phyloP scores from a whole-genome alignment of 2,113 vertebrate species.

The Delphinus delphis region DNA sequence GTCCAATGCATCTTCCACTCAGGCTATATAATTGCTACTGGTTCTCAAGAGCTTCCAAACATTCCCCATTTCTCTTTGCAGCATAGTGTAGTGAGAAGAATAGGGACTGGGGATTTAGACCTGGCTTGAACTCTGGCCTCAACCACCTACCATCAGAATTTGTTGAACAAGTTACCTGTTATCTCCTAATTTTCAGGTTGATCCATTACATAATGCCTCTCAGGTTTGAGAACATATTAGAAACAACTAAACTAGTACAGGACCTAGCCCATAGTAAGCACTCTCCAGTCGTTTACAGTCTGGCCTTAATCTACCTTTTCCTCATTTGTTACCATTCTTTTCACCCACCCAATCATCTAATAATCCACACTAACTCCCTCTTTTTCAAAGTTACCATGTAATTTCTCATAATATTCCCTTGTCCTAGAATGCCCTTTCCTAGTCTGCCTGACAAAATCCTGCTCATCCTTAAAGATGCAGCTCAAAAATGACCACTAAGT shows the following conservation, averaged over 20 bases:
- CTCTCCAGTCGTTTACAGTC: neutral
- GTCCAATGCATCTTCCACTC: neutral
- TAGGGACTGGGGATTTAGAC: neutral
- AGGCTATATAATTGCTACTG: accelerated
- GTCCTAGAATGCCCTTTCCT: neutral
- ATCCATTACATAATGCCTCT: neutral
- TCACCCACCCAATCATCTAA: neutral
- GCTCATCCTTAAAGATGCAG: neutral
- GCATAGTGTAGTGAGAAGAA: neutral
- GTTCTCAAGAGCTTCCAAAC: neutral
- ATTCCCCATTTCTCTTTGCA: neutral
- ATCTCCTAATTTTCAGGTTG: neutral
- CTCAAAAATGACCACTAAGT: neutral
- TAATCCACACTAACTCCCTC: neutral
- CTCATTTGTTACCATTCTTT: neutral
- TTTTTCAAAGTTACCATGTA: neutral
- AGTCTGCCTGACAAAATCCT: neutral
- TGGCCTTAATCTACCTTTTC: neutral
- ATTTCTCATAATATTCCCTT: neutral
- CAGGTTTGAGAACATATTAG: neutral
- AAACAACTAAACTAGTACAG: neutral
- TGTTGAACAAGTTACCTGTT: neutral
- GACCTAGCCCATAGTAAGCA: neutral
- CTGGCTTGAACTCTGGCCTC: neutral
- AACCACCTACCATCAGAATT: neutral